These are phyloP conservation scores for Alectura lathami DNA, from an alignment of 2,113 vertebrate species.

Conservation along the genomic window DNA sequence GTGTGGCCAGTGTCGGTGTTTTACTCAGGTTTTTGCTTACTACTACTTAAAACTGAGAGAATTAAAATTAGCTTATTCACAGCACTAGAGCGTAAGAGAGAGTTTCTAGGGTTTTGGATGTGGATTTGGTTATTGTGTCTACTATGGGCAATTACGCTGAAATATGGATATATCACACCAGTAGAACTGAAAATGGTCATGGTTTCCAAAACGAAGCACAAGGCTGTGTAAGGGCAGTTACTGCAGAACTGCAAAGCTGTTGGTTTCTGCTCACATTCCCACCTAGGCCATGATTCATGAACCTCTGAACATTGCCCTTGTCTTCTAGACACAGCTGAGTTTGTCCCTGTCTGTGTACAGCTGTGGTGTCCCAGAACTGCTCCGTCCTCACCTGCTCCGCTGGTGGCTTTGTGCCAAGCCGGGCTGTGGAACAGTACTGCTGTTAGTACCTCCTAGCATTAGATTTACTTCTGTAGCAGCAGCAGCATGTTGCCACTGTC, in stretches of 20 bases:
- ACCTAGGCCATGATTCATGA: neutral
- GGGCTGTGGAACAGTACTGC: neutral
- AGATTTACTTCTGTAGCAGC: neutral
- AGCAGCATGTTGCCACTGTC: rapidly evolving
- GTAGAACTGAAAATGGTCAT: neutral
- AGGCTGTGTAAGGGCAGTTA: neutral
- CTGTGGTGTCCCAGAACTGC: neutral
- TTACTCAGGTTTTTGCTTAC: neutral
- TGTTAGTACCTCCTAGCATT: neutral
- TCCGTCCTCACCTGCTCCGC: neutral
- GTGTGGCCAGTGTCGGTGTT: neutral
- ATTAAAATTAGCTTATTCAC: neutral
- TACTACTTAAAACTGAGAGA: neutral
- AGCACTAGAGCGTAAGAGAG: neutral
- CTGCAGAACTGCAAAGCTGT: neutral
- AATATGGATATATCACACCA: neutral
- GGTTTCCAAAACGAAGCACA: neutral
- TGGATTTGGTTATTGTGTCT: neutral
- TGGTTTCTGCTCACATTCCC: neutral
- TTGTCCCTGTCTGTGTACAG: neutral
- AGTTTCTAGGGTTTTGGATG: neutral
- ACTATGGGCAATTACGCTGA: neutral
- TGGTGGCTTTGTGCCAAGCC: neutral
- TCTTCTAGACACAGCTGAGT: rapidly evolving
- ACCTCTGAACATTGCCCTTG: neutral